These are phyloP conservation scores for Cochlearius cochlearius DNA, from an alignment of 2,113 vertebrate species.

Conservation along the genomic window DNA sequence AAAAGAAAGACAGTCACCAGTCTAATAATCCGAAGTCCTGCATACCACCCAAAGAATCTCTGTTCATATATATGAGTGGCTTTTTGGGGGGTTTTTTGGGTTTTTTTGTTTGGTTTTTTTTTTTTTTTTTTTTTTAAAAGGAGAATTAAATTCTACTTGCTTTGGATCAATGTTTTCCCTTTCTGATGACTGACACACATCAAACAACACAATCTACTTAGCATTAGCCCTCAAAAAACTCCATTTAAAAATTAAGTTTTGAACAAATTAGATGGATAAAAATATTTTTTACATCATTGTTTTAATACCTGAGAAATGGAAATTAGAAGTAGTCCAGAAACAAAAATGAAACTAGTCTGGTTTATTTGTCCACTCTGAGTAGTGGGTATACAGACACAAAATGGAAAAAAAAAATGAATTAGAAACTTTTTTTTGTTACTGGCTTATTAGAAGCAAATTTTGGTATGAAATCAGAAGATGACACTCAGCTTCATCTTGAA, in stretches of 20 bases:
- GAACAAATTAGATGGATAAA: not conserved
- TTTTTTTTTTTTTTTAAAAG: not conserved
- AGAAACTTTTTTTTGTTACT: not conserved
- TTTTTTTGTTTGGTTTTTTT: not conserved
- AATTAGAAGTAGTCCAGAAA: not conserved
- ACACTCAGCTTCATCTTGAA: not conserved
- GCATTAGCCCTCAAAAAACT: not conserved
- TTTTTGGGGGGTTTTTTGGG: not conserved
- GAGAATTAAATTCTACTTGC: not conserved
- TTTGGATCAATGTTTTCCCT: not conserved
- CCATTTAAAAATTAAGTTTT: not conserved
- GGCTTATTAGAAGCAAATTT: not conserved
- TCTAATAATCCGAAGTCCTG: not conserved
- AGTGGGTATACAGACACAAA: slow-evolving; percentile 23
- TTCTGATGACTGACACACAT: not conserved
- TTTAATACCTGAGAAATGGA: not conserved
- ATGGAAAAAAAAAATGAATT: not conserved
- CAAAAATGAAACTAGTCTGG: slow-evolving; percentile 9
- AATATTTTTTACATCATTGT: not conserved
- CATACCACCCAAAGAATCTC: not conserved
- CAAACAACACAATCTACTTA: not conserved
- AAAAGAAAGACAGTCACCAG: not conserved
- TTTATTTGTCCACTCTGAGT: slow-evolving; percentile 35
- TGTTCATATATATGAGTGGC: not conserved
- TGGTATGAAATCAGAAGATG: not conserved